Evolutionary conservation across 2,888 invertebrate species (phyloP).

Genomic region (Epistrophella euchroma): DNA sequence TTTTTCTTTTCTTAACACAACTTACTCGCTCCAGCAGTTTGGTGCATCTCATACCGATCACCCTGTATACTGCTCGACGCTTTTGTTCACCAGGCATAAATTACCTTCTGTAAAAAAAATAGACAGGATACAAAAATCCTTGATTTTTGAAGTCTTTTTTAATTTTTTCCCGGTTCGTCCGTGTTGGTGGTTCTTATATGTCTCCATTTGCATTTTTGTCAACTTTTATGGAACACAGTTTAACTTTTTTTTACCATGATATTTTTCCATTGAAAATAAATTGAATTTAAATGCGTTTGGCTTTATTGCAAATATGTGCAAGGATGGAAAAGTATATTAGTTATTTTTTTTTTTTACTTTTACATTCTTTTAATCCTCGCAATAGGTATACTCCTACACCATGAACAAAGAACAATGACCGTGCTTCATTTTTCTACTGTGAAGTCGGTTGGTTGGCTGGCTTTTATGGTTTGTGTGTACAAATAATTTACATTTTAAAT

Average conservation of each 20-base stretch:
- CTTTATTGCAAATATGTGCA: slow-evolving; percentile 58
- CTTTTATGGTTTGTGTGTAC: slow-evolving; percentile 50
- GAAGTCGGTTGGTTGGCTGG: slow-evolving; percentile 12
- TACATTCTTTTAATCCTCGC: slow-evolving; percentile 19
- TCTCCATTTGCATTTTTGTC: slow-evolving; percentile 21
- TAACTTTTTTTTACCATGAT: not conserved
- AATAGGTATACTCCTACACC: not conserved
- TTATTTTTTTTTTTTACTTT: slow-evolving; percentile 7
- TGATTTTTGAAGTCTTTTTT: slow-evolving; percentile 52
- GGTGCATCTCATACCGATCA: too few relatives aligned
- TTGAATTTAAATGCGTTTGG: slow-evolving; percentile 62
- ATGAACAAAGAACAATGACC: slow-evolving; percentile 33
- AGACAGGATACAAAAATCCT: slow-evolving; percentile 25
- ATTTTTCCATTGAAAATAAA: slow-evolving; percentile 57
- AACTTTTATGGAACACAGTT: slow-evolving; percentile 14
- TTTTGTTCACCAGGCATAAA: slow-evolving; percentile 1
- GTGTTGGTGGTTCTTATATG: slow-evolving; percentile 24
- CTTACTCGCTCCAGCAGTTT: too few relatives aligned
- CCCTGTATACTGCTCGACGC: not conserved
- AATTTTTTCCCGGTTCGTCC: slow-evolving; percentile 22
- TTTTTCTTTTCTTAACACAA: too few relatives aligned
- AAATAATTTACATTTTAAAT: slow-evolving; percentile 69
- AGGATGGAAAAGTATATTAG: slow-evolving; percentile 8
- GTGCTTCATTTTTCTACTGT: slow-evolving; percentile 33
- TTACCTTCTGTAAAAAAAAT: not conserved